Conservation (phyloP, 2,797 vertebrate species). For the Enoplosus armatus region DNA sequence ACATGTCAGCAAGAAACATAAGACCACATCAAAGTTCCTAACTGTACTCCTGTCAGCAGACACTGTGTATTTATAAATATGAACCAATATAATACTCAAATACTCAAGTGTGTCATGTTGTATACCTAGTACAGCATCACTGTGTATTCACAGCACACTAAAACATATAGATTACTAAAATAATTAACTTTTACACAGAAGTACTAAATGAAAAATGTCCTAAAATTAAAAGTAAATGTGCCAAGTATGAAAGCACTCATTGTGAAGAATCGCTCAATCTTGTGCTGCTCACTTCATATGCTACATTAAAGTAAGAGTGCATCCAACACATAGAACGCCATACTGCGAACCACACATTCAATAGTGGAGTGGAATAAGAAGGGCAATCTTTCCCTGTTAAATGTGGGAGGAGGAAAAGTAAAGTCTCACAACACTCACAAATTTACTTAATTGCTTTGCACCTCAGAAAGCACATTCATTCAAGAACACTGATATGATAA, state of each 20-base stretch:
- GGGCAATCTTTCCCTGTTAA: not conserved
- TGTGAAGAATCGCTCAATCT: no score
- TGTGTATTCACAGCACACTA: not conserved
- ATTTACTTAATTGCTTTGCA: no score
- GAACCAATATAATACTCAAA: not conserved
- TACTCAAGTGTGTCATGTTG: not conserved
- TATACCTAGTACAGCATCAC: not conserved
- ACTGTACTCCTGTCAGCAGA: not conserved
- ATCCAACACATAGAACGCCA: not conserved
- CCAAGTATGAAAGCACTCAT: not conserved
- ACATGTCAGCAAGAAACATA: not conserved
- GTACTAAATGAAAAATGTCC: no score
- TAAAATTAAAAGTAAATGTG: not conserved
- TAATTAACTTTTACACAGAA: not conserved
- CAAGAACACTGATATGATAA: no score
- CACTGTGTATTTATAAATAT: not conserved
- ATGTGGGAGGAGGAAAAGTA: not conserved
- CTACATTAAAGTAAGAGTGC: not conserved
- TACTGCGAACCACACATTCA: not conserved
- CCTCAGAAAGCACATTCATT: no score
- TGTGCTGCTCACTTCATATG: not conserved
- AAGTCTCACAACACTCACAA: no score
- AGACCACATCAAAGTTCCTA: not conserved
- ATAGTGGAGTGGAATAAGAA: not conserved
- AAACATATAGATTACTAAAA: not conserved